These are phyloP conservation scores for Origma solitaria DNA, from an alignment of 2,113 vertebrate genomes.

Conservation along the genomic window DNA sequence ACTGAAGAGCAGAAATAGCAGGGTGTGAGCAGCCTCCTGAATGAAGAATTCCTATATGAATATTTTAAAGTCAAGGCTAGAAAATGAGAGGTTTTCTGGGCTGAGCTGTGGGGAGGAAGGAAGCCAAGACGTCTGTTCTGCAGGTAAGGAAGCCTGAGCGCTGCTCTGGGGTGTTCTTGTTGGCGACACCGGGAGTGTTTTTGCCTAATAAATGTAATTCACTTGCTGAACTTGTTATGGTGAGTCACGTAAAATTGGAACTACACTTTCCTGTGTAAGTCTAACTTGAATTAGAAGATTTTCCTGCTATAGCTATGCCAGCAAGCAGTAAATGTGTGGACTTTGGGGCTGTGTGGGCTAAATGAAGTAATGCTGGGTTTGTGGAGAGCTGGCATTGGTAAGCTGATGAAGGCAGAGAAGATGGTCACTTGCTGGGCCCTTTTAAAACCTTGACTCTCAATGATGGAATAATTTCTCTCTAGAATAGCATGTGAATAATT, in stretches of 20 bases:
- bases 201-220: accelerated
- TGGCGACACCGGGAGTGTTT: accelerated
- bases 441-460: not conserved
- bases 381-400: accelerated
- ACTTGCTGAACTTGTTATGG: accelerated
- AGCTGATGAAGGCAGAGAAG: not conserved
- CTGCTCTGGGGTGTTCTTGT: accelerated
- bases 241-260: accelerated
- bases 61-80: accelerated
- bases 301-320: not conserved
- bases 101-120: accelerated
- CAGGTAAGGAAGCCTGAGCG: not conserved
- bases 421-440: not conserved
- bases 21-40: accelerated
- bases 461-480: not conserved
- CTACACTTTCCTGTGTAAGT: accelerated
- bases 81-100: not conserved
- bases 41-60: accelerated
- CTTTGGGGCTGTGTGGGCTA: not conserved
- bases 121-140: not conserved
- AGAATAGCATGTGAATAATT: not conserved
- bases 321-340: accelerated
- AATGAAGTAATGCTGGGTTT: accelerated
- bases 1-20: accelerated
- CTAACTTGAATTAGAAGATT: accelerated